Conservation (phyloP, 2,113 vertebrate genomes). For the Sylvia atricapilla region DNA sequence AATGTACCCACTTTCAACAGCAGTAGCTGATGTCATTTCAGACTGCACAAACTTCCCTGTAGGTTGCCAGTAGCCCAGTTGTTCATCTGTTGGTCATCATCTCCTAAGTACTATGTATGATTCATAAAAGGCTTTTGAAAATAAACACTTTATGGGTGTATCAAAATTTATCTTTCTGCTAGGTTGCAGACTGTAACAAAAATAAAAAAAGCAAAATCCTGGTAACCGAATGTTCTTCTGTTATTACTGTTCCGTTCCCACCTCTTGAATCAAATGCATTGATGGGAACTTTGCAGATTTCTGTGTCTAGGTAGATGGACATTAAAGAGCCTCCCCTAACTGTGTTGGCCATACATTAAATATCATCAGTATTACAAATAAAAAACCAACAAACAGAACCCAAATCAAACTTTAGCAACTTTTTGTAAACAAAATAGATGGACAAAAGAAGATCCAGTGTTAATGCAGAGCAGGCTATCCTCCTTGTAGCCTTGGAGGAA, state of each 20-base stretch:
- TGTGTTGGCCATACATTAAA: not conserved
- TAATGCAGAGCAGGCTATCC: not conserved
- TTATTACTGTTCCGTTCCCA: not conserved
- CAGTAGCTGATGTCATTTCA: slow-evolving; percentile 29
- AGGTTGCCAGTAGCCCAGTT: not conserved
- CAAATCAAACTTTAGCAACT: not conserved
- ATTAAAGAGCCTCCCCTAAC: not conserved
- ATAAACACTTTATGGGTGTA: not conserved
- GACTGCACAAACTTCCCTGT: not conserved
- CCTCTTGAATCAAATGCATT: not conserved
- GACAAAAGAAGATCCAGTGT: not conserved
- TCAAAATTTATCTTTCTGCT: not conserved
- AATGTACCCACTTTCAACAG: slow-evolving; percentile 11
- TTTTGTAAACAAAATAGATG: not conserved
- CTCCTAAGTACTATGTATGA: not conserved
- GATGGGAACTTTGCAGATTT: not conserved
- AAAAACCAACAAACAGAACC: not conserved
- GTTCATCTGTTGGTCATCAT: slow-evolving; percentile 16
- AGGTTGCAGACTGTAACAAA: not conserved
- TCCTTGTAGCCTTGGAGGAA: not conserved
- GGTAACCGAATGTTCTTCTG: not conserved
- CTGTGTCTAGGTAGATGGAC: not conserved
- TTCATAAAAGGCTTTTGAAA: slow-evolving; percentile 29
- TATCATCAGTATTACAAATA: not conserved
- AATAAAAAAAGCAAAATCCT: not conserved